These are phyloP conservation scores for Drosophila anomelani DNA, from an alignment of 2,888 invertebrate genomes.

Conservation along the genomic window DNA sequence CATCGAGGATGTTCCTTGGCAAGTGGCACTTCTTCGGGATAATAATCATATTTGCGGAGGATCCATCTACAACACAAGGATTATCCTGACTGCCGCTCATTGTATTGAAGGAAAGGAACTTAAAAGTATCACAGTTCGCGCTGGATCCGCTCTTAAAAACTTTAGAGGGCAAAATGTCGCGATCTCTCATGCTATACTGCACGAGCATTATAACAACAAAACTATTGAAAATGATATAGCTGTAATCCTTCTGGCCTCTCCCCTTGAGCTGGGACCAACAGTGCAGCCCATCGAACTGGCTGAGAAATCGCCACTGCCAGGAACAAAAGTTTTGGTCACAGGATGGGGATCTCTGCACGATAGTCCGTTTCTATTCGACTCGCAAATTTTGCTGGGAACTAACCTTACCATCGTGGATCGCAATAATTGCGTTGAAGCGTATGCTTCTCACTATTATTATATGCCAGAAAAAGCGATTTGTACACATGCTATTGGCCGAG, in stretches of 20 bases:
- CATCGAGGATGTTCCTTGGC: conserved; percentile 8
- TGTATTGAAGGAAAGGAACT: background rate
- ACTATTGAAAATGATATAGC: background rate
- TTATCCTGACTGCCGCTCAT: conserved; percentile 14
- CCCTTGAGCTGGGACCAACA: background rate
- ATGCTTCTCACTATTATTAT: too few relatives aligned
- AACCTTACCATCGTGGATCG: background rate
- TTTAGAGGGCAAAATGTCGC: background rate
- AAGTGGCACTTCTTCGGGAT: background rate
- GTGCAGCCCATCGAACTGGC: background rate
- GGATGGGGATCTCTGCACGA: conserved; percentile 5
- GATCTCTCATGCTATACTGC: background rate
- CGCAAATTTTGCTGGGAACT: background rate
- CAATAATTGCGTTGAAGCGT: background rate
- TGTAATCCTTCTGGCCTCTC: background rate
- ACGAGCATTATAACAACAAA: background rate
- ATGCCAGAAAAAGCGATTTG: background rate
- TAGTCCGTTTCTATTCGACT: rapidly evolving
- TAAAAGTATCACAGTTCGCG: background rate
- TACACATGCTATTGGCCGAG: background rate
- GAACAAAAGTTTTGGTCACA: background rate
- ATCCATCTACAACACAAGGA: background rate
- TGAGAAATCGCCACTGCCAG: background rate
- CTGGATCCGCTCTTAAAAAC: background rate
- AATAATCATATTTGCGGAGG: background rate